Evolutionary conservation across 1,140 invertebrate species (phyloP), one percentile per base, ranked within the genome.

Genomic region (Diabrotica undecimpunctata): DNA sequence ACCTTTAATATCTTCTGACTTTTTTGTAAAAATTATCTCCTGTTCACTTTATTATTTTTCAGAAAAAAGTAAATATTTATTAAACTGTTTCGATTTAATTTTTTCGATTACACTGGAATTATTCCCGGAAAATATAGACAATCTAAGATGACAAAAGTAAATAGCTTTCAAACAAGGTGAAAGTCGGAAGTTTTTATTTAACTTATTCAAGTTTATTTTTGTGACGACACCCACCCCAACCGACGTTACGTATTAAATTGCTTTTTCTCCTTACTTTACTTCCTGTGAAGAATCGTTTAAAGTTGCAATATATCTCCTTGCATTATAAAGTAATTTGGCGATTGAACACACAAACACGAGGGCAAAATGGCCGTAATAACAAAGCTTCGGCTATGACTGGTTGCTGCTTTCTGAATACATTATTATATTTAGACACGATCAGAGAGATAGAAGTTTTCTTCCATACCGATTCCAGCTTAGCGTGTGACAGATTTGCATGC

Each of bases 401-500:
- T 67, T 67, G 71, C 67, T 66, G 71, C 67, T 66, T 66, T 70
- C 66, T 68, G 66, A 73, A 72, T 72, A 70, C 70, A 74, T 74
- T 75, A 75, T 75, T 75, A 75, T 46, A 46, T 75, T 73, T 72
- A 73, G 70, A 74, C 72, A 72, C 72, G 73, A 74, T 75, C 73
- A 70, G 72, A 69, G 72, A 70, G 72, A 70, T 70, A 75, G 71
- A 74, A 75, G 57, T 73, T 75, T 46, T 46, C 41, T 46, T 72
- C 74, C 70, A 70, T 72, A 72, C 72, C 72, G 74, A 73, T 71
- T 75, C 66, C 54, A 69, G 74, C 72, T 75, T 74, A 73, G 73
- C 71, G 70, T 72, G 72, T 74, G 73, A 71, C 72, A 75, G 74
- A 75, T 75, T 75, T 74, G 71, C 72, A 75, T 75, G 74, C 74